Evolutionary conservation across 2,888 invertebrate genomes (phyloP), one percentile per base, ranked within the genome.

Genomic region (Lacanobia oleracea): DNA sequence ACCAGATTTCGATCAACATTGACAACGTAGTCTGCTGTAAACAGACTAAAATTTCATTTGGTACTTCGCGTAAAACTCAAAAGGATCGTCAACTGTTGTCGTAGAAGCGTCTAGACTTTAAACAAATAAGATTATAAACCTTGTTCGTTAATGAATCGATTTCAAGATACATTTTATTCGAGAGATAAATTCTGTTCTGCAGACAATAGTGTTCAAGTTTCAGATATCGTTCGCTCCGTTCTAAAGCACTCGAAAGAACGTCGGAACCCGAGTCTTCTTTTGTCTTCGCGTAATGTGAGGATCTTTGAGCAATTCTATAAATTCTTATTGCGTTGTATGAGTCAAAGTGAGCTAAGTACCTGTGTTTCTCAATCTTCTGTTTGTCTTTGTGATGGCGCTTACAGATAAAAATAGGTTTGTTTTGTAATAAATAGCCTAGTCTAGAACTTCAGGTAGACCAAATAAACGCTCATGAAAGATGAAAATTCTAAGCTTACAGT

Each of bases 271-370:
- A 84, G 66, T 54, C 77, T 56, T 37, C 78, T 81, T 80, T 85
- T 85, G 86, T 85, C 69, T 74, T 50, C 72, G 23, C 9, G 81
- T 79, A 78, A 85, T 64, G 57, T 53, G 80, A 83, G 64, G 72
- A 76, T 79, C 71, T 67, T 75, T 74, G 75, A 80, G 71, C 75
- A 78, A 80, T 78, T 80, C 76, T 63, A 67, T 75, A 78, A 72
- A 83, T 77, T 76, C 73, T 72, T 69, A 83, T 75, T 83, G 75
- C 69, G 66, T 80, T 82, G 57, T 79, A 54, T 40, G 68, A 75
- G 67, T 63, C 57, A 54, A 70, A 74, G 57, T 66, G 61, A 60
- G 67, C 21, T 74, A 69, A 67, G 33, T 75, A 69, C 64, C 73
- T 50, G 61, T 59, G 59, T 62, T 75, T 72, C 61, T 70, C 60